Evolutionary conservation across 2,797 vertebrate species (phyloP), one percentile per base, ranked within the genome.

Genomic region (Acridotheres tristis): DNA sequence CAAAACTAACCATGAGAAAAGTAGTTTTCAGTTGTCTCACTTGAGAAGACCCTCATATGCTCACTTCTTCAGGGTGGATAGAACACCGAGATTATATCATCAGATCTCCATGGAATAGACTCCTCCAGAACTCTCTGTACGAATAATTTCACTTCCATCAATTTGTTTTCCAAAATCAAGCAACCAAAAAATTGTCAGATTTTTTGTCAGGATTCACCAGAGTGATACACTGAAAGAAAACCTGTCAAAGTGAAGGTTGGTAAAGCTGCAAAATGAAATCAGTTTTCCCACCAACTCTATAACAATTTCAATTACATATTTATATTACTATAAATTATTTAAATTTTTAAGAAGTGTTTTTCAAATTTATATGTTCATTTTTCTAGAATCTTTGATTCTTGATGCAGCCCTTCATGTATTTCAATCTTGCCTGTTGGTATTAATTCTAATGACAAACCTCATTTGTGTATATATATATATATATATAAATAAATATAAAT

Each of bases 111-210:
- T 88, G 73, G 66, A 84, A 59, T 36, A 66, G 45, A 38, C 23
- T 62, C 26, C 66, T 94, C 9, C 32, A 69, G 54, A 88, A 74
- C 15, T 66, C 43, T 54, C 59, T 67, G 23, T 65, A 48, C 34
- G 71, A 73, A 69, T 66, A 73, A 87, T 69, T 91, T 82, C 21
- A 59, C 29, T 91, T 80, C 55, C 18, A 69, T 94, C 30, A 63
- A 34, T 75, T 81, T 90, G 13, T 82, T 95, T 90, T 81, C 55
- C 45, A 93, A 86, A 90, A 62, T 85, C 18, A 82, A 86, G 29
- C 67, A 63, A 47, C 7, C 21, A 30, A 76, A 94, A 83, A 53
- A 25, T 48, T 22, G 16, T 9, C 61, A 47, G 3, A 57, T 42
- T 91, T 85, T 43, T 85, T 71, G 16, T 66, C 59, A 84, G 16